These are phyloP conservation scores for Vannuccia rotundouncinata DNA, from an alignment of 2,888 invertebrate species.

Conservation along the genomic window DNA sequence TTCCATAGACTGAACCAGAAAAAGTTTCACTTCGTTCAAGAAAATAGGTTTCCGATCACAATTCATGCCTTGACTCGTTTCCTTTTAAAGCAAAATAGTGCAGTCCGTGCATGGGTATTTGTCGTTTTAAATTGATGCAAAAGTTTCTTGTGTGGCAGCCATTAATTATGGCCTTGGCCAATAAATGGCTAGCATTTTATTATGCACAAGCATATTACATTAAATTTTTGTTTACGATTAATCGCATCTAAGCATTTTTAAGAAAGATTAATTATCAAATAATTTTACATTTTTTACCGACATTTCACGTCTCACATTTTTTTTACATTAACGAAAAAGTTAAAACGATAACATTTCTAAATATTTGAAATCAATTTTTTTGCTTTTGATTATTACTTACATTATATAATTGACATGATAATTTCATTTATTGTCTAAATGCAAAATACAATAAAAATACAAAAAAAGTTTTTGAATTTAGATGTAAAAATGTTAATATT, in stretches of 20 bases:
- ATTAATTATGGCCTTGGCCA: constrained; percentile 11
- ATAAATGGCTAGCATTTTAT: constrained; percentile 16
- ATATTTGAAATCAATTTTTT: no score
- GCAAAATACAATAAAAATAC: no score
- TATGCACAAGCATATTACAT: constrained; percentile 5
- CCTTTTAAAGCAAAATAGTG: no score
- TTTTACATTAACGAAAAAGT: no score
- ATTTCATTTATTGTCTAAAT: no score
- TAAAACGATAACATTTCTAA: no score
- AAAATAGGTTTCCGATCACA: constrained; percentile 5
- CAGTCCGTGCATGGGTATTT: no score
- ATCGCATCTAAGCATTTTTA: constrained; percentile 17
- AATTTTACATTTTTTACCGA: constrained; percentile 17
- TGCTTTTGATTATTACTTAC: no score
- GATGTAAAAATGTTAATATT: no score
- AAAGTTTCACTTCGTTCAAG: constrained; percentile 23
- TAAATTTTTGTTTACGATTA: constrained; percentile 11
- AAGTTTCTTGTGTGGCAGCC: not conserved
- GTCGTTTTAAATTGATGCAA: no score
- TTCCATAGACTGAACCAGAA: constrained; percentile 13
- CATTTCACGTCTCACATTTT: constrained; percentile 23
- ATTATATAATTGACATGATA: no score
- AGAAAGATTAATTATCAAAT: constrained; percentile 20
- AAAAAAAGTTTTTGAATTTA: no score
- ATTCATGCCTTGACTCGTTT: constrained; percentile 1